Conservation (phyloP, 2,888 invertebrate genomes). For the Meteorus cinctellus region DNA sequence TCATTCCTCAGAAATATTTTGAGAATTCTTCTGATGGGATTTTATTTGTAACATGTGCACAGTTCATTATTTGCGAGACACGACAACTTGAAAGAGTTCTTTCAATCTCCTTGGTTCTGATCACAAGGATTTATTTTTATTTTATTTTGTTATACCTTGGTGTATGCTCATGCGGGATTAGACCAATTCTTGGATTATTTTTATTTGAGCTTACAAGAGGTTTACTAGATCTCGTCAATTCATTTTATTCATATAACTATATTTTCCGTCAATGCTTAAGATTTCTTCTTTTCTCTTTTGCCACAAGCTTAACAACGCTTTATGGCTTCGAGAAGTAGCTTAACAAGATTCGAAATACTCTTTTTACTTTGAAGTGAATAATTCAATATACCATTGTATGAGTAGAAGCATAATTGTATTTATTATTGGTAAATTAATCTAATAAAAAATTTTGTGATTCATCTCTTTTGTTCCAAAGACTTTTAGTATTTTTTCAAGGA, state of each 20-base stretch:
- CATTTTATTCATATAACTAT: not conserved
- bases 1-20: not conserved
- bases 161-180: not conserved
- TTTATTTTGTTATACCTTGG: not conserved
- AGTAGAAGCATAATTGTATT: not conserved
- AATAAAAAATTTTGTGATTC: not conserved
- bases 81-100: not conserved
- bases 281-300: not conserved
- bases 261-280: not conserved
- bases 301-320: not conserved
- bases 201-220: not conserved
- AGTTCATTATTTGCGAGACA: not conserved
- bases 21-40: not conserved
- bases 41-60: not conserved
- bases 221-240: not conserved
- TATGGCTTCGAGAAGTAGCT: conserved; percentile 9
- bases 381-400: not conserved
- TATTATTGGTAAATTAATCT: not conserved
- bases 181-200: not conserved
- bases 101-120: not conserved
- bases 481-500: not conserved
- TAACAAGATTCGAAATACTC: not conserved
- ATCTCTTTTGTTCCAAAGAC: not conserved
- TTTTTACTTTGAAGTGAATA: conserved; percentile 4
- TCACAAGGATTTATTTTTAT: not conserved